Evolutionary conservation across 2,888 invertebrate genomes (phyloP), one percentile per base, ranked within the genome.

Genomic region (Meteorus cinctellus): DNA sequence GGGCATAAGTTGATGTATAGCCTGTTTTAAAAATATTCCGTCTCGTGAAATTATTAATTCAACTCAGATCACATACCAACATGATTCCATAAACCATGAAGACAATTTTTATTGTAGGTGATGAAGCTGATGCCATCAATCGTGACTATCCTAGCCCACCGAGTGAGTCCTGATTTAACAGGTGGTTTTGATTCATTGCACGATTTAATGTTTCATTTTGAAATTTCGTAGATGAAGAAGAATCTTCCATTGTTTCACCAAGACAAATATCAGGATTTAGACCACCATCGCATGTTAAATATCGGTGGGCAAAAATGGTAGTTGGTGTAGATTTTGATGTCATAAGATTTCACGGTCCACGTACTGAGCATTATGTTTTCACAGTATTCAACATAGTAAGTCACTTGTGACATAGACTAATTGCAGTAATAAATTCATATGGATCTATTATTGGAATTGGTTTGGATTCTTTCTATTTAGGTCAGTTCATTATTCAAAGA

Each of bases 381-480:
- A 69, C 74, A 1, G 45, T 74, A 31, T 74, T 74, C 19, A 74
- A 74, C 36, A 74, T 74, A 14, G 74, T 74, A 51, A 74, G 60
- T 27, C n/a, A 48, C 4, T 2, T 48, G 16, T n/a, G 3, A 16
- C 48, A 16, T n/a, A 4, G 4, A 4, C 1, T 29, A 6, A 63
- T 63, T 31, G 16, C 29, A 0, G 5, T 27, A 29, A 63, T 4
- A n/a, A 14, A 3, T 66, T 36, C 6, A 70, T 34, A 55, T 60
- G 4, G 2, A 0, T 12, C 16, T 0, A 24, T 36, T n/a, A 31
- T 29, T 63, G 14, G 14, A 14, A 45, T 67, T 34, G 10, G 19
- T 55, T 24, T 19, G 8, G 5, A 55, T 19, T 4, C 10, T 24
- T 24, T 24, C 24, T 24, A 36, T 19, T 0, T 34, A 74, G 74